phyloP scores from a whole-genome alignment of 2,797 vertebrate species.

The Mergus octosetaceus region DNA sequence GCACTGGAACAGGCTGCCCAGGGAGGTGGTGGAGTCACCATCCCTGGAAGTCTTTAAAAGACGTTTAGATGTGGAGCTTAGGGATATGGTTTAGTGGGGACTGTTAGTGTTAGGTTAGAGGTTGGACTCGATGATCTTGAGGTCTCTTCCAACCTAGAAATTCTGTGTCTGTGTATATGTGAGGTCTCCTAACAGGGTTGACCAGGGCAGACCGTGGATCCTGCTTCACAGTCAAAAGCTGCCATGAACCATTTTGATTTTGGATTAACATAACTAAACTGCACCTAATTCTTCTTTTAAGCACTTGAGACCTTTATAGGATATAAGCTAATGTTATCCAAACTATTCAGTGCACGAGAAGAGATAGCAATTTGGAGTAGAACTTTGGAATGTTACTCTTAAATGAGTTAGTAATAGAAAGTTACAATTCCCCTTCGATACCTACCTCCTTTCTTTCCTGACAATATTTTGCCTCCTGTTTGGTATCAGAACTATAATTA shows the following conservation, averaged over 20 bases:
- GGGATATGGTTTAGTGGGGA: too few species aligned
- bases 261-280: not conserved
- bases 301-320: not conserved
- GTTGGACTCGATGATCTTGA: too few species aligned
- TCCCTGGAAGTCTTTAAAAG: too few species aligned
- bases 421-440: not conserved
- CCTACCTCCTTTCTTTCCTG: not conserved
- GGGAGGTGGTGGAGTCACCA: too few species aligned
- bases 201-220: accelerated
- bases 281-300: not conserved
- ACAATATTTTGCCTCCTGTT: not conserved
- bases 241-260: not conserved
- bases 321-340: not conserved
- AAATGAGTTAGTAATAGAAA: not conserved
- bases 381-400: not conserved
- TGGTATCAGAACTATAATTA: not conserved
- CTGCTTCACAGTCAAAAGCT: not conserved
- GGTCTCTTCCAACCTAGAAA: too few species aligned
- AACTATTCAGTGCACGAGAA: not conserved
- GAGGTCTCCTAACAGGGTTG: not conserved
- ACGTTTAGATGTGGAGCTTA: too few species aligned
- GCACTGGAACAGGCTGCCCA: too few species aligned
- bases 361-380: not conserved
- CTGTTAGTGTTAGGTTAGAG: too few species aligned
- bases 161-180: too few species aligned